A percentile compares a stretch with the other conserved stretches of the same genome.
Conservation (phyloP, 2,113 vertebrate genomes). For the Spea multiplicata region DNA sequence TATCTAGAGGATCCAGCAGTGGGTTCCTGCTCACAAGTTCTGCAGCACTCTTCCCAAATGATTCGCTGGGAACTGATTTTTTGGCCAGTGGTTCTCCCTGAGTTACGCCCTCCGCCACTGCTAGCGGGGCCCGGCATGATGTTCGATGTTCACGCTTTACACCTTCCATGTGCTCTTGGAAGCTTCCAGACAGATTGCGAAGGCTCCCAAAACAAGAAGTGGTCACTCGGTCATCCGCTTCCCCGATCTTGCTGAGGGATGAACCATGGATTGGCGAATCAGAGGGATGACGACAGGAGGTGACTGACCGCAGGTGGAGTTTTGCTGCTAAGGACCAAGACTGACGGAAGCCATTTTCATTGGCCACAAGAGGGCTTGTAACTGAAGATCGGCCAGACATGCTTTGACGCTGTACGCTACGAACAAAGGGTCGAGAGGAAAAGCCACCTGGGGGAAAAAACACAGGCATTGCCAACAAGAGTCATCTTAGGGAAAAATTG, state of each 20-base stretch:
- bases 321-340: slow-evolving; percentile 92
- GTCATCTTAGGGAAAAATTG: too few species aligned
- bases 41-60: slow-evolving; percentile 66
- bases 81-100: slow-evolving; percentile 70
- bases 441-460: slow-evolving; percentile 74
- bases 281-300: slow-evolving; percentile 89
- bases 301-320: slow-evolving; percentile 89
- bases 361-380: slow-evolving; percentile 86
- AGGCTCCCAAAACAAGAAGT: slow-evolving; percentile 86
- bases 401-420: slow-evolving; percentile 95
- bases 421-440: slow-evolving; percentile 90
- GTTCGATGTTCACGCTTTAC: slow-evolving; percentile 77
- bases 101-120: slow-evolving; percentile 83
- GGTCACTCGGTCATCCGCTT: slow-evolving; percentile 86
- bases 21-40: slow-evolving; percentile 68
- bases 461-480: neutral
- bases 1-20: slow-evolving; percentile 78
- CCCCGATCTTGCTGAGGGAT: slow-evolving; percentile 88
- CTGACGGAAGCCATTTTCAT: slow-evolving; percentile 81
- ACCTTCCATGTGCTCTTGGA: slow-evolving; percentile 64
- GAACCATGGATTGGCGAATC: slow-evolving; percentile 85
- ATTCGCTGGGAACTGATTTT: slow-evolving; percentile 64
- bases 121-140: slow-evolving; percentile 79
- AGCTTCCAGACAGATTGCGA: slow-evolving; percentile 69
- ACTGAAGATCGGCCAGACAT: slow-evolving; percentile 87